Conservation (phyloP, 2,888 invertebrate genomes). For the Ceramica pisi region DNA sequence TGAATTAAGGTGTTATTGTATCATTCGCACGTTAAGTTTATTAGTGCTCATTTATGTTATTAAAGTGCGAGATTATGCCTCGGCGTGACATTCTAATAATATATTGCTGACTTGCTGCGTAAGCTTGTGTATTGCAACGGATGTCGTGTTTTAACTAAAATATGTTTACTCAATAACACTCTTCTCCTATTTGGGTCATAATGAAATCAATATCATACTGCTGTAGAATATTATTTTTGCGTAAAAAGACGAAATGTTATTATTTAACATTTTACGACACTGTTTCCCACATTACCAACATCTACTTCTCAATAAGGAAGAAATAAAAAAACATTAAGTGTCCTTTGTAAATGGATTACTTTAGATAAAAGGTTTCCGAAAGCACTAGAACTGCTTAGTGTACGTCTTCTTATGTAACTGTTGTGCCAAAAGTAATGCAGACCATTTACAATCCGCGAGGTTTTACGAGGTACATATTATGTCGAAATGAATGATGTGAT, state of each 20-base stretch:
- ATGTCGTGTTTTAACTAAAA: background rate
- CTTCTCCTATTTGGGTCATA: too few relatives aligned
- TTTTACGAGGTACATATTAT: constrained; percentile 24
- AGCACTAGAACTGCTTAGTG: constrained; percentile 7
- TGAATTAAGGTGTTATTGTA: constrained; percentile 20
- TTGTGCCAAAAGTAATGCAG: constrained; percentile 24
- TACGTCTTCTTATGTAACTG: constrained; percentile 38
- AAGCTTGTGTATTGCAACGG: background rate
- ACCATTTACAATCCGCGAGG: constrained; percentile 29
- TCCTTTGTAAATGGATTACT: constrained; percentile 18
- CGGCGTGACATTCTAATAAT: constrained; percentile 1
- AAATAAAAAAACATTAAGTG: constrained; percentile 8
- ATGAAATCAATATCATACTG: too few relatives aligned
- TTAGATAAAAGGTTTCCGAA: constrained; percentile 37
- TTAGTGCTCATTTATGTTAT: constrained; percentile 25
- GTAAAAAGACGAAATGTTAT: background rate
- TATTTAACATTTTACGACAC: too few relatives aligned
- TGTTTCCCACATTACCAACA: background rate
- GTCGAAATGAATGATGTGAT: constrained; percentile 22
- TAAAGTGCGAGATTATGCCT: background rate
- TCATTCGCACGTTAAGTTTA: constrained; percentile 5
- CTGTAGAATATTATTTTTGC: background rate
- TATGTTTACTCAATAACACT: background rate
- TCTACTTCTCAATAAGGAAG: constrained; percentile 17
- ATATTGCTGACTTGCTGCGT: background rate